phyloP scores from a whole-genome alignment of 2,797 vertebrate genomes.

The Fistularia tabacaria region DNA sequence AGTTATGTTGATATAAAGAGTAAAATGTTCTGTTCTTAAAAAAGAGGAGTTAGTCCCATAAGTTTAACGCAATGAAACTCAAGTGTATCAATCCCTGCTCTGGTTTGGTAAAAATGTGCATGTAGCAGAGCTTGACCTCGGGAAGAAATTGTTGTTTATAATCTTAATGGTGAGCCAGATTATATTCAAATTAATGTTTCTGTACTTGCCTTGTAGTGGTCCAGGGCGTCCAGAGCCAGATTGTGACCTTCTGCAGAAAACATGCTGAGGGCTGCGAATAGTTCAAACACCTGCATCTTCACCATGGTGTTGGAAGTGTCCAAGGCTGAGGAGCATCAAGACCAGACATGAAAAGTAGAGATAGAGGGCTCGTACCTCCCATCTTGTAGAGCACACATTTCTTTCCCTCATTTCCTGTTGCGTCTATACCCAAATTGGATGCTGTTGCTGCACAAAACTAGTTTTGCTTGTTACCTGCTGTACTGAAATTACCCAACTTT shows the following conservation, averaged over 20 bases:
- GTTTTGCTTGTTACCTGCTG: constrained; percentile 39
- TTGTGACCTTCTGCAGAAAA: constrained; percentile 87
- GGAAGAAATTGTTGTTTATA: too few relatives aligned
- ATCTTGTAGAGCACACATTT: too few relatives aligned
- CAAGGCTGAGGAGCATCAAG: constrained; percentile 76
- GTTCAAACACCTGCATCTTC: constrained; percentile 97
- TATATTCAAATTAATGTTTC: background rate
- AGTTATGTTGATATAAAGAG: too few relatives aligned
- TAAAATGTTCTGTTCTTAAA: too few relatives aligned
- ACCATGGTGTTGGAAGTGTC: constrained; percentile 98
- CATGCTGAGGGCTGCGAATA: constrained; percentile 92
- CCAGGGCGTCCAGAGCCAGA: constrained; percentile 89
- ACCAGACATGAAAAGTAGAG: background rate
- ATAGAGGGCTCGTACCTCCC: background rate
- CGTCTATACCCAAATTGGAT: background rate
- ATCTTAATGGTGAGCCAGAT: too few relatives aligned
- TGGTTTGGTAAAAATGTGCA: too few relatives aligned
- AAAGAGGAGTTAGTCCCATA: too few relatives aligned
- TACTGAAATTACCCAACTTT: background rate
- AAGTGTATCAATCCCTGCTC: too few relatives aligned
- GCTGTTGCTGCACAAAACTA: constrained; percentile 32
- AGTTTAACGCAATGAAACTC: too few relatives aligned
- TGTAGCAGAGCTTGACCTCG: too few relatives aligned
- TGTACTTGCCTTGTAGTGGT: constrained; percentile 92
- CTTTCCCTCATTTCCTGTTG: background rate